Base-by-base conservation (phyloP, 2,797 vertebrate genomes). In the Tarsius wallacei region DNA sequence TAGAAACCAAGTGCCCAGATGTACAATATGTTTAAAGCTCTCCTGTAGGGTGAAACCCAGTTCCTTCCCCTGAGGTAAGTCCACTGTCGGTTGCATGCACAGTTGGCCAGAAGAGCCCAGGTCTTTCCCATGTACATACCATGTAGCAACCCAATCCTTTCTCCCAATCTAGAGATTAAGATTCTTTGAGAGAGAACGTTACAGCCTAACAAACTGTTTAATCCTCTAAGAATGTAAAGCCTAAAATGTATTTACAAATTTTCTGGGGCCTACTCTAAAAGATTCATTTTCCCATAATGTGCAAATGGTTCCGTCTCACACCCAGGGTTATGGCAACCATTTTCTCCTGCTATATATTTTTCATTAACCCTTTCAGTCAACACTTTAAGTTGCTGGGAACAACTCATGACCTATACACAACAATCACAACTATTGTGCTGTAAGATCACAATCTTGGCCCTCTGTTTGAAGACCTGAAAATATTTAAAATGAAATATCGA, bases 211-310 rank as follows among this genome's bases (percentile, higher is more conserved):
- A 91, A 84, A 86, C 68, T 93, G 70, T 36, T 94, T 87, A 97
- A 85, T 81, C 68, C 61, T 82, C n/a, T 90, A 94, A 82, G 66
- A 74, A 97, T 87, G 71, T 91, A 95, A 94, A 95, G 24, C 21
- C 83, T 28, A 55, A 81, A 87, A 63, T 64, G 24, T 63, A 64
- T 84, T 96, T 73, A 87, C 12, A 51, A 94, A 73, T 2, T 36
- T 92, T 93, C 53, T 36, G 71, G 57, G 36, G 83, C 57, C 93
- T 57, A 53, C 3, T 63, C 55, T 68, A 73, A 95, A 96, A 96
- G n/a, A 57, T 24, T 89, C 16, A 73, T 57, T 94, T 91, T 95
- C 78, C 74, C 24, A 96, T 22, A 95, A 51, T 55, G 57, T 59
- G 15, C 36, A 61, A 16, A 19, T 7, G 1, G 55, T 92, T 94